These are phyloP conservation scores for Crotalus viridis DNA, from an alignment of 2,113 vertebrate genomes.

Conservation along the genomic window DNA sequence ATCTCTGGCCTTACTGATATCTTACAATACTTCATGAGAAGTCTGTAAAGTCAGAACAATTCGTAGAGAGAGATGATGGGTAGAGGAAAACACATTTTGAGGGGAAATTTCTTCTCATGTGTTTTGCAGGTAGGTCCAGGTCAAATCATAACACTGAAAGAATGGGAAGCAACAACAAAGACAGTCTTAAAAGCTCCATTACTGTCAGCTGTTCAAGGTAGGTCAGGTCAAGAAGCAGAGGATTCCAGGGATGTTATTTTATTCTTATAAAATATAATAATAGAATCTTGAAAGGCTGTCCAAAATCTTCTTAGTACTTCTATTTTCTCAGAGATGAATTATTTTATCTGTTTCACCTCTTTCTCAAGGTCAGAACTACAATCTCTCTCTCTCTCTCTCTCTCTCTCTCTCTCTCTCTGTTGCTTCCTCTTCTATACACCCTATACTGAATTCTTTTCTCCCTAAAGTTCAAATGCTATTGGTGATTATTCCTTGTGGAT, in stretches of 20 bases:
- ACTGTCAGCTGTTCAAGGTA: not conserved
- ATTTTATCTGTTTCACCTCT: not conserved
- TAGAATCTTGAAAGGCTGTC: not conserved
- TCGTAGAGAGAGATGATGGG: not conserved
- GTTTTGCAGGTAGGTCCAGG: not conserved
- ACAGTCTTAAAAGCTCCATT: not conserved
- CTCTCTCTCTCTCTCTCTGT: not conserved
- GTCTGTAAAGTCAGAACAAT: slow-evolving; percentile 12
- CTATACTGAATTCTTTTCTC: not conserved
- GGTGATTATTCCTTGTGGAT: not conserved
- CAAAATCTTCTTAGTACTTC: not conserved
- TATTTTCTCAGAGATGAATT: not conserved
- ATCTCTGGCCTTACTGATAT: not conserved
- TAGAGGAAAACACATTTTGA: not conserved
- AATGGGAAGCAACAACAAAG: not conserved
- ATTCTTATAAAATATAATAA: not conserved
- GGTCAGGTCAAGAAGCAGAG: not conserved
- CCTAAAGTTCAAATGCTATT: not conserved
- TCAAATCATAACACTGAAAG: not conserved
- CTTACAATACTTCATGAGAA: slow-evolving; percentile 5
- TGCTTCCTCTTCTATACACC: not conserved
- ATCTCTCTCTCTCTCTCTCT: not conserved
- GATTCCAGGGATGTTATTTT: not conserved
- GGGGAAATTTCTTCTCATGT: slow-evolving; percentile 4
- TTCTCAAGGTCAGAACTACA: not conserved